A percentile compares a stretch with the other conserved stretches of the same genome.
Conservation (phyloP, 2,888 invertebrate genomes). For the Resseliella maxima region DNA sequence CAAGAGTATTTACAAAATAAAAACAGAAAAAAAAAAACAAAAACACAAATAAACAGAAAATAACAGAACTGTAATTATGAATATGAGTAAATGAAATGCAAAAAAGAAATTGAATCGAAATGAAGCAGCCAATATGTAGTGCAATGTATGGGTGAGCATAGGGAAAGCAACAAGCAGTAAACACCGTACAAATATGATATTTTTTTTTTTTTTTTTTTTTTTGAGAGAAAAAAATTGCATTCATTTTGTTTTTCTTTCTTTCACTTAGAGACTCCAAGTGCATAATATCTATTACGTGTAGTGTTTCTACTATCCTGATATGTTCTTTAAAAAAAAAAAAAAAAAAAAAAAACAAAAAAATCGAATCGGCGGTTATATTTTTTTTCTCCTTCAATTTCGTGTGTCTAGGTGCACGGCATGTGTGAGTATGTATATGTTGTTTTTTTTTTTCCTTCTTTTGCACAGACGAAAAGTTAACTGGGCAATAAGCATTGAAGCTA, state of each 20-base stretch:
- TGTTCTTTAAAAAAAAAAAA: too few relatives aligned
- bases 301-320: background rate
- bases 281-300: background rate
- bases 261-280: background rate
- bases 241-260: background rate
- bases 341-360: too few relatives aligned
- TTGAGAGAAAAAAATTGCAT: background rate
- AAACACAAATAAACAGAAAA: too few relatives aligned
- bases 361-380: background rate
- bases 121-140: background rate
- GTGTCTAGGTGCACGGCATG: background rate
- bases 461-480: slow-evolving; percentile 36
- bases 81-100: slow-evolving; percentile 3
- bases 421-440: background rate
- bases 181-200: background rate
- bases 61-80: background rate
- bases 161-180: slow-evolving; percentile 28
- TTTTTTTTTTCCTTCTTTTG: background rate
- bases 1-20: background rate
- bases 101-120: slow-evolving; percentile 28
- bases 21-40: background rate
- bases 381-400: background rate
- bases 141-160: background rate
- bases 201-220: background rate
- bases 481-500: slow-evolving; percentile 28